Percentiles rank a stretch among this genome's conserved stretches.
Evolutionary conservation across 2,113 vertebrate species (phyloP).

Genomic region (Podilymbus podiceps): DNA sequence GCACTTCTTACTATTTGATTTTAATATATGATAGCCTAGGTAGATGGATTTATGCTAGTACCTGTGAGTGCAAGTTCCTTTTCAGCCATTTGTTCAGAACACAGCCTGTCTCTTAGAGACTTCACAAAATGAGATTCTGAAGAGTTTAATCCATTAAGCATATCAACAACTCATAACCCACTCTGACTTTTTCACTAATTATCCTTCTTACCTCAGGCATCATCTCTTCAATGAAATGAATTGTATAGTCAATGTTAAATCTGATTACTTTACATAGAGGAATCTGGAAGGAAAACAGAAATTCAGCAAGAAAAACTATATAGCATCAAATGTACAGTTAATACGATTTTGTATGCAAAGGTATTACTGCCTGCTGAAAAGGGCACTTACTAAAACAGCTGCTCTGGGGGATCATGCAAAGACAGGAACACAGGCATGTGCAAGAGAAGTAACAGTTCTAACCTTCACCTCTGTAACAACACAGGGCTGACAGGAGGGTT

Average conservation of each 20-base stretch:
- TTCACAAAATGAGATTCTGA: background rate
- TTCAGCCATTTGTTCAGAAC: background rate
- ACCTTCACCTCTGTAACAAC: background rate
- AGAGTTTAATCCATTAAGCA: constrained; percentile 8
- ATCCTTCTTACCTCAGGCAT: constrained; percentile 90
- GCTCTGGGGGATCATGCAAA: background rate
- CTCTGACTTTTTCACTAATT: constrained; percentile 27
- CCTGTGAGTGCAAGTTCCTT: background rate
- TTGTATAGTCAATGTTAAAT: constrained; percentile 99
- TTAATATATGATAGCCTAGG: background rate
- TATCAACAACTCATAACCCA: background rate
- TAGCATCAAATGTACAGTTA: background rate
- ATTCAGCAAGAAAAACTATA: constrained; percentile 1
- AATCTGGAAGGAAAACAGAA: constrained; percentile 80
- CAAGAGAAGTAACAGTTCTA: background rate
- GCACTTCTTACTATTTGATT: background rate
- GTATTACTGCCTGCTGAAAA: background rate
- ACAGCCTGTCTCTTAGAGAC: background rate
- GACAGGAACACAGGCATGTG: background rate
- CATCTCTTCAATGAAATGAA: constrained; percentile 99
- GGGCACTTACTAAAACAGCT: background rate
- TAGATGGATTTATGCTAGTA: background rate
- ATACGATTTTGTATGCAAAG: background rate
- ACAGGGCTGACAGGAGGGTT: background rate
- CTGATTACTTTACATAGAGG: constrained; percentile 97